Evolutionary conservation across 2,797 vertebrate genomes (phyloP), one percentile per base, ranked within the genome.

Genomic region (Delichon dasypus): DNA sequence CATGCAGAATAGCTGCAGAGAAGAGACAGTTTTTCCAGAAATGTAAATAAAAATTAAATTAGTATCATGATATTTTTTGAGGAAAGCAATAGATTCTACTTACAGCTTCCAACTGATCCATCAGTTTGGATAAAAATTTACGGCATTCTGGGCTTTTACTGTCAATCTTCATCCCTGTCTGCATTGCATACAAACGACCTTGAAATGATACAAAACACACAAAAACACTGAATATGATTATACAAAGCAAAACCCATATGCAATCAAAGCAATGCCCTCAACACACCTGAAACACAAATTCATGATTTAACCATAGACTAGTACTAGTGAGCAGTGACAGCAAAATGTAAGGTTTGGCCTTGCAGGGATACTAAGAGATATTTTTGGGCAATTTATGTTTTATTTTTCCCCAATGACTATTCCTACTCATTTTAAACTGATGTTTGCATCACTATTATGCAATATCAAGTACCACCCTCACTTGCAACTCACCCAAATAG

Each of bases 101-200:
- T 97, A 99, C 99, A 97, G 97, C 95, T 98, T 99, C 99, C 97
- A 99, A 97, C 30, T 99, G 99, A 98, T 99, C 99, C 99, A 99
- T 99, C 76, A 99, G 98, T 79, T 99, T 99, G 89, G 98, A 96
- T 91, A 99, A 98, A 98, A 99, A 99, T 98, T 99, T 99, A 62
- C 99, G 97, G 94, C 99, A 99, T 85, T 99, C 99, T 36, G 99
- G 99, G 10, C 98, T 98, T 98, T 99, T 99, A 96, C 99, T 99
- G 95, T 99, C 99, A 97, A 99, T 98, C 97, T 99, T 99, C 99
- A 99, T 99, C 73, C 99, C 99, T 2, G 98, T 99, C 97, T 99
- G 99, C 99, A 99, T 99, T 10, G 98, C 98, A 76, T 99, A 99
- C 55, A 99, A 98, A 65, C 99, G 99, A 96, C 99, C 99, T 99